phyloP scores from a whole-genome alignment of 2,888 invertebrate genomes.

The Leptinotarsa peninsularis region DNA sequence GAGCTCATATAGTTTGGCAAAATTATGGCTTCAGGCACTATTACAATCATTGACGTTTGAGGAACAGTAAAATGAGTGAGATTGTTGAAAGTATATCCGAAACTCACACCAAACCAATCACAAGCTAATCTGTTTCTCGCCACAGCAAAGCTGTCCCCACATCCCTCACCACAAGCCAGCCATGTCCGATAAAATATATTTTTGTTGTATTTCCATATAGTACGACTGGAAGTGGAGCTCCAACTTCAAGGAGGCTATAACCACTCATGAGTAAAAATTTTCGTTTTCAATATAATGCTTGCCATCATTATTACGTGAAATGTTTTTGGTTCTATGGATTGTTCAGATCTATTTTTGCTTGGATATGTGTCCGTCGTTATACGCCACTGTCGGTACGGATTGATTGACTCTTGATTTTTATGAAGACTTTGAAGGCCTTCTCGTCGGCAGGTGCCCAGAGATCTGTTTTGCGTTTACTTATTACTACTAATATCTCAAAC shows the following conservation, averaged over 20 bases:
- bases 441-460: not conserved
- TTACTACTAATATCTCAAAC: no score
- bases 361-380: conserved; percentile 40
- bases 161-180: not conserved
- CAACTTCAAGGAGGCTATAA: conserved; percentile 96
- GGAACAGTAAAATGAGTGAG: no score
- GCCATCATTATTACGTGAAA: conserved; percentile 56
- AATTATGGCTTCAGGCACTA: no score
- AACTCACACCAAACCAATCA: conserved; percentile 6
- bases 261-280: conserved; percentile 84
- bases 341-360: conserved; percentile 57
- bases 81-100: conserved; percentile 29
- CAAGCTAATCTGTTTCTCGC: not conserved
- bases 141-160: conserved; percentile 9
- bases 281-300: conserved; percentile 66
- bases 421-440: not conserved
- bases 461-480: no score
- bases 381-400: conserved; percentile 5
- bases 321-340: conserved; percentile 62
- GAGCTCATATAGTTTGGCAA: no score
- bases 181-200: conserved; percentile 41
- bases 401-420: conserved; percentile 3
- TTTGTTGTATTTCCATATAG: conserved; percentile 70
- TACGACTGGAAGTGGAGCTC: conserved; percentile 97
- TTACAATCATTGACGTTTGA: not conserved